Evolutionary conservation across 2,797 vertebrate species (phyloP).

Genomic region (Euthynnus affinis): DNA sequence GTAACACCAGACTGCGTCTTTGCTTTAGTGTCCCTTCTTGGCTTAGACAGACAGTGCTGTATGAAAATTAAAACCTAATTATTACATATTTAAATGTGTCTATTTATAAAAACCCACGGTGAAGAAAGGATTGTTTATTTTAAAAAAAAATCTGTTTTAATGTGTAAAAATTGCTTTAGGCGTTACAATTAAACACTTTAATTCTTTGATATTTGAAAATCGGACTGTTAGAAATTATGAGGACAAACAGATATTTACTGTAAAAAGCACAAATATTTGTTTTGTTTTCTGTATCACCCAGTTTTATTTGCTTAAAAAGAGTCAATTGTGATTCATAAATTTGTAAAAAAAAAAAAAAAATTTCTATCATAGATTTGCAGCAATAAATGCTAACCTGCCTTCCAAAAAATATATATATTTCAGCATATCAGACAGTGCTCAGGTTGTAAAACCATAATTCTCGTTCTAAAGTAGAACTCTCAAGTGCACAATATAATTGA

Average conservation of each 20-base stretch:
- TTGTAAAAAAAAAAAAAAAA: no score
- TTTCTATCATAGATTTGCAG: not conserved
- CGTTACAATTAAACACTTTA: conserved; percentile 5
- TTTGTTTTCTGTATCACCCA: not conserved
- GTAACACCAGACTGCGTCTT: not conserved
- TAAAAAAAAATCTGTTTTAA: not conserved
- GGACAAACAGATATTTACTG: not conserved
- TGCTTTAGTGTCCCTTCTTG: not conserved
- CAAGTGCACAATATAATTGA: conserved; percentile 37
- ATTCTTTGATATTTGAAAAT: not conserved
- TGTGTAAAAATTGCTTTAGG: not conserved
- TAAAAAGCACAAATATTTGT: not conserved
- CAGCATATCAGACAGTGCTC: not conserved
- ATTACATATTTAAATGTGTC: not conserved
- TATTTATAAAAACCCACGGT: not conserved
- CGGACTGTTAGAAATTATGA: not conserved
- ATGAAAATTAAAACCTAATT: not conserved
- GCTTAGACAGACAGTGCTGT: not conserved
- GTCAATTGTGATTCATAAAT: not conserved
- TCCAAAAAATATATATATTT: not conserved
- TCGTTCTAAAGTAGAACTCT: conserved; percentile 28
- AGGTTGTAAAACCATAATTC: conserved; percentile 20
- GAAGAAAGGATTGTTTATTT: not conserved
- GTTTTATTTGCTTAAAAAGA: not conserved
- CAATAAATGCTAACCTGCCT: not conserved